Percentiles rank a stretch among this genome's conserved stretches.
These are phyloP conservation scores for Loxodonta africana DNA, from an alignment of 2,113 vertebrate genomes.

Conservation along the genomic window DNA sequence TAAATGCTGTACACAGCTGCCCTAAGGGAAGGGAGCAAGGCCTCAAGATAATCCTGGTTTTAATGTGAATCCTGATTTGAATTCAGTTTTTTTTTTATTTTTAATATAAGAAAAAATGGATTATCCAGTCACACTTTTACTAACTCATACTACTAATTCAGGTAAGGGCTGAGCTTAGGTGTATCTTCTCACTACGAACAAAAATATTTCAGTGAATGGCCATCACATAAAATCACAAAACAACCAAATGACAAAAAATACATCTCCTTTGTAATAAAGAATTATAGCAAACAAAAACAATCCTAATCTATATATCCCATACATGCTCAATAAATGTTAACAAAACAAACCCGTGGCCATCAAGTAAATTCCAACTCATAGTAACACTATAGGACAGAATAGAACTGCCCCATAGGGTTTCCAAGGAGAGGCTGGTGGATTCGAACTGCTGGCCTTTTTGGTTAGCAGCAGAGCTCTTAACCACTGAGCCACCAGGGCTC, in stretches of 20 bases:
- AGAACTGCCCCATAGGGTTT: not conserved
- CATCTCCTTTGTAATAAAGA: not conserved
- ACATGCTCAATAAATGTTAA: not conserved
- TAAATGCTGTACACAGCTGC: not conserved
- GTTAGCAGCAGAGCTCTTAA: too few species aligned
- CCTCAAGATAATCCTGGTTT: not conserved
- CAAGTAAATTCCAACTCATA: not conserved
- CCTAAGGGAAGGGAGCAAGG: not conserved
- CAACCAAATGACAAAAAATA: not conserved
- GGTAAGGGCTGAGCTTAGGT: not conserved
- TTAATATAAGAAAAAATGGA: not conserved
- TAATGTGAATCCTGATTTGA: not conserved
- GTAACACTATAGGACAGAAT: not conserved
- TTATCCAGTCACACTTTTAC: not conserved
- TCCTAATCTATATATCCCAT: not conserved
- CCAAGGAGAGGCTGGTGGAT: too few species aligned
- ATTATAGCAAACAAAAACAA: constrained; percentile 1
- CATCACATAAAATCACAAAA: constrained; percentile 44
- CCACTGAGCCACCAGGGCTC: too few species aligned
- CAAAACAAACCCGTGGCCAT: too few species aligned
- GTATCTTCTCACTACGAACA: not conserved
- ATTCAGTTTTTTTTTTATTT: not conserved
- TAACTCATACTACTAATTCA: constrained; percentile 30
- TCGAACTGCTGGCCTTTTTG: too few species aligned
- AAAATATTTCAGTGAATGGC: not conserved